Evolutionary conservation across 1,140 invertebrate species (phyloP).

Genomic region (Drosophila arizonae): DNA sequence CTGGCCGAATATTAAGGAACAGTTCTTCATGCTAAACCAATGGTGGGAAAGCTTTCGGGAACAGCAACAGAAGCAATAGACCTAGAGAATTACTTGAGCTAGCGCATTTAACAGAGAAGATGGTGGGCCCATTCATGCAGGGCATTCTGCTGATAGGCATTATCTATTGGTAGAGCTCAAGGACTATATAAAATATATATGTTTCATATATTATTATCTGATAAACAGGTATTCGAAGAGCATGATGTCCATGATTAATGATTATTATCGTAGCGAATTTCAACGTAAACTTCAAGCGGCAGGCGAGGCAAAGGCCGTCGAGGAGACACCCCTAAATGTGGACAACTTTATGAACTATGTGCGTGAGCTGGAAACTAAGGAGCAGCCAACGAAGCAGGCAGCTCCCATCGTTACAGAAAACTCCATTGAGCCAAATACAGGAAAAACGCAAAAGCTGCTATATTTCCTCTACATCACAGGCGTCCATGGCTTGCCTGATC

Average conservation of each 20-base stretch:
- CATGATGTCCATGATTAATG: constrained; percentile 81
- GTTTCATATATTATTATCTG: background rate
- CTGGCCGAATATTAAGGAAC: constrained; percentile 75
- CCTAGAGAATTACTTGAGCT: background rate
- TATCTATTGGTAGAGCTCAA: constrained; percentile 72
- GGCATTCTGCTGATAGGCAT: constrained; percentile 75
- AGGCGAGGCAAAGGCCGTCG: constrained; percentile 9
- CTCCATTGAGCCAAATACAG: background rate
- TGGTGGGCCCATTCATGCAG: constrained; percentile 79
- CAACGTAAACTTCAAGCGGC: constrained; percentile 60
- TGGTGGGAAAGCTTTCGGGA: constrained; percentile 65
- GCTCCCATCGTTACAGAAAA: background rate
- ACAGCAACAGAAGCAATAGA: constrained; percentile 29
- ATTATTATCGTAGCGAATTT: constrained; percentile 80
- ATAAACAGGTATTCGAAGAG: constrained; percentile 62
- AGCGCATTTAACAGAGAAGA: constrained; percentile 25
- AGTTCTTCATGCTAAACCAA: constrained; percentile 70
- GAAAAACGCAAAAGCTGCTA: constrained; percentile 23
- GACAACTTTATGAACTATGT: constrained; percentile 77
- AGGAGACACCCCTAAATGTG: constrained; percentile 51
- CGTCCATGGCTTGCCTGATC: constrained; percentile 17
- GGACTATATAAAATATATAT: background rate
- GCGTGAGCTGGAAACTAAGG: constrained; percentile 50
- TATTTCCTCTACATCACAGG: constrained; percentile 60
- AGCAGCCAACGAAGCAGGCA: constrained; percentile 1